Conservation (phyloP, 2,113 vertebrate genomes). For the Actenoides lindsayi region DNA sequence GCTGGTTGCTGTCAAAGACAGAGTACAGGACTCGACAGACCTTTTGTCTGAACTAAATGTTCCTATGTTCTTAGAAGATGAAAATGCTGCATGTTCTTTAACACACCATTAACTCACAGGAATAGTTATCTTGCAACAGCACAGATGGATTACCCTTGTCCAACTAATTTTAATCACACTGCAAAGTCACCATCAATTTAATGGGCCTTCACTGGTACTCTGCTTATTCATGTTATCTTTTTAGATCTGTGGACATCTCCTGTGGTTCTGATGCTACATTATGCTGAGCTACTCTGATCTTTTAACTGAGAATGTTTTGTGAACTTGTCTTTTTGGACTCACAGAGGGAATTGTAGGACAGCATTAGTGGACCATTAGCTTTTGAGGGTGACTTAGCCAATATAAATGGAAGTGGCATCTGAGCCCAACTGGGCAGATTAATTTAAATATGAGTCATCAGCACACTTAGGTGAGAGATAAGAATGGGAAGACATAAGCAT, state of each 20-base stretch:
- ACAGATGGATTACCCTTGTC: conserved; percentile 48
- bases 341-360: neutral
- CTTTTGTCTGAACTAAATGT: conserved; percentile 20
- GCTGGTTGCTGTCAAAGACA: neutral
- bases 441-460: neutral
- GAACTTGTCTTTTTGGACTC: neutral
- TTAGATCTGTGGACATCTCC: neutral
- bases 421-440: neutral
- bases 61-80: neutral
- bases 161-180: conserved; percentile 26
- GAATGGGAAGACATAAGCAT: neutral
- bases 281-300: neutral
- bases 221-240: conserved; percentile 9
- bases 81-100: conserved; percentile 39
- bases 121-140: conserved; percentile 34
- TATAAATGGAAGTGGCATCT: neutral
- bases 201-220: neutral
- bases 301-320: neutral
- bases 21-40: conserved; percentile 2
- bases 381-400: neutral
- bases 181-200: conserved; percentile 27
- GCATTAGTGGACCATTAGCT: conserved; percentile 18
- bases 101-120: conserved; percentile 49
- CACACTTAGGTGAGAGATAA: neutral
- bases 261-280: neutral